A percentile compares a stretch with the other conserved stretches of the same genome.
These are phyloP conservation scores for Pimephales promelas DNA, from an alignment of 2,113 vertebrate genomes.

Conservation along the genomic window DNA sequence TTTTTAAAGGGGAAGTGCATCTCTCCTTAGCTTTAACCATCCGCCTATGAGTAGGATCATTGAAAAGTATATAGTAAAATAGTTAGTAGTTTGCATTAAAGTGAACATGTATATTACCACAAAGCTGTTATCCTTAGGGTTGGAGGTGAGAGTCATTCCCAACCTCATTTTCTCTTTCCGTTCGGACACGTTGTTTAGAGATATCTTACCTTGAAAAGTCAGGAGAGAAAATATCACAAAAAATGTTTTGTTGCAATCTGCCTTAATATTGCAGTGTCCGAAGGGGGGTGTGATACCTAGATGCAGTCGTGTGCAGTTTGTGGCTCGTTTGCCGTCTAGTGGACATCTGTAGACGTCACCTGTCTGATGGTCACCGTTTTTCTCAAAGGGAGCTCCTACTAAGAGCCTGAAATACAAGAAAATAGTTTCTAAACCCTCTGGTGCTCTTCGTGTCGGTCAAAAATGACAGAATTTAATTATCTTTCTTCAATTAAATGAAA, in stretches of 20 bases:
- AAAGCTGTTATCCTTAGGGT: conserved; percentile 60
- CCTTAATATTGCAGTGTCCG: background rate
- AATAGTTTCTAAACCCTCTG: background rate
- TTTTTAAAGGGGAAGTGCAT: no score
- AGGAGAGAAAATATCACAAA: background rate
- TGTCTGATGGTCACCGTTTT: conserved; percentile 84
- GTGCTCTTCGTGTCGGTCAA: no score
- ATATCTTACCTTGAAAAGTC: conserved; percentile 35
- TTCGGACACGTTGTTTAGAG: conserved; percentile 50
- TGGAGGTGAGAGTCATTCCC: conserved; percentile 55
- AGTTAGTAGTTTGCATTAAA: no score
- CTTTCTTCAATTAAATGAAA: no score
- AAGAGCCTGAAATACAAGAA: conserved; percentile 79
- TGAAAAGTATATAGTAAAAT: background rate
- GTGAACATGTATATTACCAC: conserved; percentile 43
- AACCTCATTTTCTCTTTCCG: conserved; percentile 55
- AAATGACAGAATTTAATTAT: no score
- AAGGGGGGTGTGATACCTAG: conserved; percentile 75
- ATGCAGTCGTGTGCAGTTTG: conserved; percentile 88
- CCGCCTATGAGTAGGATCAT: background rate
- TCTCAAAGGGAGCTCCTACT: conserved; percentile 90
- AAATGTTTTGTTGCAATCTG: background rate
- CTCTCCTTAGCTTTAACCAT: no score
- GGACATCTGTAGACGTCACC: conserved; percentile 93
- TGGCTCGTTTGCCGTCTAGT: conserved; percentile 64